These are phyloP conservation scores for Leptodactylus fuscus DNA, from an alignment of 2,113 vertebrate genomes.

Conservation along the genomic window DNA sequence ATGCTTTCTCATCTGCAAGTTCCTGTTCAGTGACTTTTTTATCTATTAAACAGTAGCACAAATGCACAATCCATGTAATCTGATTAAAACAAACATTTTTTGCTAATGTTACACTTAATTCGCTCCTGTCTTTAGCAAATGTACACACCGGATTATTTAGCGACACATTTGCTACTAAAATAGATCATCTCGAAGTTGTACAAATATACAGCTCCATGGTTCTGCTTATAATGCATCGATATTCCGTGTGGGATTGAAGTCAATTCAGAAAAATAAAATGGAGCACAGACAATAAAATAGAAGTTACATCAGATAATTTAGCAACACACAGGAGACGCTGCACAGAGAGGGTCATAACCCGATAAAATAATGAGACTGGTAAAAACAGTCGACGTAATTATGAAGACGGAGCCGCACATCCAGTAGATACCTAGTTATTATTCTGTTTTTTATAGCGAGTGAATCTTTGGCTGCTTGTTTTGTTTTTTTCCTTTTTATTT, in stretches of 20 bases:
- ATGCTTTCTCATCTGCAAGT: constrained; percentile 31
- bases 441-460: not conserved
- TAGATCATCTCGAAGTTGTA: not conserved
- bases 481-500: not conserved
- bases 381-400: not conserved
- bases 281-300: not conserved
- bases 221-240: not conserved
- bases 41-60: constrained; percentile 35
- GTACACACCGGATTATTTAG: not conserved
- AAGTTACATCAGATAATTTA: constrained; percentile 4
- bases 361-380: constrained; percentile 24
- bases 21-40: constrained; percentile 34
- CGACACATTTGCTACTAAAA: not conserved
- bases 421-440: not conserved
- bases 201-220: not conserved
- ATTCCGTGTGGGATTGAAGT: constrained; percentile 8
- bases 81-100: constrained; percentile 55
- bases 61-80: constrained; percentile 44
- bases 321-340: constrained; percentile 11
- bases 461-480: not conserved
- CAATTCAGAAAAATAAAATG: constrained; percentile 30
- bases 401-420: not conserved
- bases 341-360: not conserved
- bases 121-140: constrained; percentile 25
- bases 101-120: constrained; percentile 47